A percentile compares a stretch with the other conserved stretches of the same genome.
These are phyloP conservation scores for Bubo bubo DNA, from an alignment of 2,113 vertebrate genomes.

Conservation along the genomic window DNA sequence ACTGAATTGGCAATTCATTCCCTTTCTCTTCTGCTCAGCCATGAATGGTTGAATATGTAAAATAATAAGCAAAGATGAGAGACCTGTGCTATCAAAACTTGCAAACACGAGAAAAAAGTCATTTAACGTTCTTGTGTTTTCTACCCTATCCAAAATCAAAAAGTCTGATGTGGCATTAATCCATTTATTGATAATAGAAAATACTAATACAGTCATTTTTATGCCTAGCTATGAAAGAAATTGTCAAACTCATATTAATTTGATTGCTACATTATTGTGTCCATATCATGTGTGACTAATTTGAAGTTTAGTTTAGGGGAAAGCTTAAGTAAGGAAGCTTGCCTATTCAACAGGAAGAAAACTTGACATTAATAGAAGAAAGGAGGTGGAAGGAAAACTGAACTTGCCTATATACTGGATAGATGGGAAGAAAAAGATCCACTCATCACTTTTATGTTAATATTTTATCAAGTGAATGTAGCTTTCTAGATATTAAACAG, in stretches of 20 bases:
- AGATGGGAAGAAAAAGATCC: background rate
- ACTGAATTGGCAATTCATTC: background rate
- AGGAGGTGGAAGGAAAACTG: background rate
- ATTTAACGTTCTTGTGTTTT: background rate
- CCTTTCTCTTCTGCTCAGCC: background rate
- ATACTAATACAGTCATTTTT: background rate
- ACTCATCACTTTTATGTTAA: background rate
- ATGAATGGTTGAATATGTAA: background rate
- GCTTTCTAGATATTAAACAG: background rate
- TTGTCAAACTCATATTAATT: background rate
- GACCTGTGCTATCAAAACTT: background rate
- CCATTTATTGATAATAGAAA: background rate
- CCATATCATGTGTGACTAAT: background rate
- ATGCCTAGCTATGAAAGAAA: background rate
- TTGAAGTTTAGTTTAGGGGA: background rate
- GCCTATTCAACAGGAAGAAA: background rate
- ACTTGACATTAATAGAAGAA: background rate
- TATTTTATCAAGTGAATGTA: background rate
- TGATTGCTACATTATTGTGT: background rate
- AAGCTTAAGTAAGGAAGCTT: background rate
- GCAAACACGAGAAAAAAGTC: rapidly evolving
- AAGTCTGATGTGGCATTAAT: background rate
- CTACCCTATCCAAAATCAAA: background rate
- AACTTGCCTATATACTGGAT: background rate
- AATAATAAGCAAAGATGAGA: background rate